Evolutionary conservation across 2,113 vertebrate genomes (phyloP).

Genomic region (Dicentrarchus labrax): DNA sequence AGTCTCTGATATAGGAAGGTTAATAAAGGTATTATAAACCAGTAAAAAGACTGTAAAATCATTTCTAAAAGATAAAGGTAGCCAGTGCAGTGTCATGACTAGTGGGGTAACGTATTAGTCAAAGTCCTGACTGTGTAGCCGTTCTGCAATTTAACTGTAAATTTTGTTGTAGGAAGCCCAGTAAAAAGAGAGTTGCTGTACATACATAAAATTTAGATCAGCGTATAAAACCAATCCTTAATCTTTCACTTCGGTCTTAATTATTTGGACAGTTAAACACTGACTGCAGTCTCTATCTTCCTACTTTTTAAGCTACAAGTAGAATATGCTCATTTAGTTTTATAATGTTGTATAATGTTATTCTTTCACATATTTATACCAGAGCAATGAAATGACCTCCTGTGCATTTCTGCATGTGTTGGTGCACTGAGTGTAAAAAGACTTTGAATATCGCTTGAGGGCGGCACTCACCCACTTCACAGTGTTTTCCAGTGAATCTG

Average conservation of each 20-base stretch:
- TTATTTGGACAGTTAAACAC: neutral
- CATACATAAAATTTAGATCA: neutral
- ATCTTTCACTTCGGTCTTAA: no score
- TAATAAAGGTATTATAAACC: neutral
- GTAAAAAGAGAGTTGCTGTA: neutral
- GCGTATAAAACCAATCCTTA: no score
- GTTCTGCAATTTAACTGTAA: no score
- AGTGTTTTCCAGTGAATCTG: slow-evolving; percentile 95
- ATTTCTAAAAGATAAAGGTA: neutral
- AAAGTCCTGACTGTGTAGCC: neutral
- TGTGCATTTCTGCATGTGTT: slow-evolving; percentile 14
- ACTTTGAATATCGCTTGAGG: neutral
- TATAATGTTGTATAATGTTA: neutral
- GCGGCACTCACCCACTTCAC: slow-evolving; percentile 92
- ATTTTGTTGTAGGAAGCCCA: no score
- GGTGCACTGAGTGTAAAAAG: neutral
- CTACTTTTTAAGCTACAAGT: neutral
- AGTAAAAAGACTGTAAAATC: neutral
- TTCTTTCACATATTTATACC: neutral
- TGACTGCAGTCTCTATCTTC: neutral
- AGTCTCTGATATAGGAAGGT: neutral
- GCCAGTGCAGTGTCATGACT: neutral
- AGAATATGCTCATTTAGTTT: neutral
- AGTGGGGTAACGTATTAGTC: neutral
- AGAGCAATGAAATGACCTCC: neutral